Conservation (phyloP, 1,140 invertebrate genomes). For the Zaprionus taronus region DNA sequence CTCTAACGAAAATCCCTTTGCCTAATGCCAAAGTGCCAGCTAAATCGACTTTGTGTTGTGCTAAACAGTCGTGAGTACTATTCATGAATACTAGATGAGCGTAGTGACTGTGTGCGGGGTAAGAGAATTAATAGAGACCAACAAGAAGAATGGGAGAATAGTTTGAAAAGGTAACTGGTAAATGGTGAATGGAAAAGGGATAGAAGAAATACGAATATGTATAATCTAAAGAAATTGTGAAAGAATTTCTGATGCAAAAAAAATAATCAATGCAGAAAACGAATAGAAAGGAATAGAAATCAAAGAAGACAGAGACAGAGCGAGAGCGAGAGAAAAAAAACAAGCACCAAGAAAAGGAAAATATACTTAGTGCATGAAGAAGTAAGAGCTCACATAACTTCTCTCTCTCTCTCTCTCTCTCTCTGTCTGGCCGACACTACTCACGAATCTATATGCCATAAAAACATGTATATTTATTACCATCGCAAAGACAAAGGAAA, state of each 20-base stretch:
- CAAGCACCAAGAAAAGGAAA: too few relatives aligned
- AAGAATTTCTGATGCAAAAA: too few relatives aligned
- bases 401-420: background rate
- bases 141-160: background rate
- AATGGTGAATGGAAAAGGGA: background rate
- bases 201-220: background rate
- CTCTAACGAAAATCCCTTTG: constrained; percentile 2
- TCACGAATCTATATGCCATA: constrained; percentile 4
- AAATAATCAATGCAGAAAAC: too few relatives aligned
- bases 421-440: background rate
- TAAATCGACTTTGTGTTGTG: constrained; percentile 13
- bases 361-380: too few relatives aligned
- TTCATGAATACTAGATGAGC: constrained; percentile 8
- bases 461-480: constrained; percentile 28
- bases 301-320: too few relatives aligned
- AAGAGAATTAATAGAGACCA: background rate
- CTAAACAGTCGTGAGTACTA: constrained; percentile 11
- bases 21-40: constrained; percentile 15
- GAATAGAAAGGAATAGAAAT: too few relatives aligned
- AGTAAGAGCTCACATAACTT: background rate
- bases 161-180: background rate
- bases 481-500: constrained; percentile 22
- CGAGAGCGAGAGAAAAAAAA: too few relatives aligned
- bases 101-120: background rate
- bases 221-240: too few relatives aligned